phyloP scores from a whole-genome alignment of 2,797 vertebrate genomes.

The Tangara arthus region DNA sequence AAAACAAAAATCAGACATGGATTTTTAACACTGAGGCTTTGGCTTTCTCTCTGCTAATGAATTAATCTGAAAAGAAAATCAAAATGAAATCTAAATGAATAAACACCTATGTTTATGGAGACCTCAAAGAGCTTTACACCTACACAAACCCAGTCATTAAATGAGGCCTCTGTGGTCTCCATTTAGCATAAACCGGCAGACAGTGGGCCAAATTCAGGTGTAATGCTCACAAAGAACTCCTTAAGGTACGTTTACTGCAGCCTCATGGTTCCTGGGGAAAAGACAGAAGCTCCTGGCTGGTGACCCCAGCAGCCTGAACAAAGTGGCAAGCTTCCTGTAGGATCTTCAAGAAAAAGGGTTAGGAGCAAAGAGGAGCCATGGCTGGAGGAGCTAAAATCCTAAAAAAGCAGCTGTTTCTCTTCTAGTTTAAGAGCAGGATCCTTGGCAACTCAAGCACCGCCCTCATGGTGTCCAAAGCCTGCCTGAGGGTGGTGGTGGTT shows the following conservation, averaged over 20 bases:
- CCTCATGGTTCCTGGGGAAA: background rate
- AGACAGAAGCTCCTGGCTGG: background rate
- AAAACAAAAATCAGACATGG: background rate
- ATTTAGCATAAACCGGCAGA: background rate
- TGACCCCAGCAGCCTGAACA: background rate
- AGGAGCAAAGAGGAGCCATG: background rate
- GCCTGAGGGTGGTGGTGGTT: background rate
- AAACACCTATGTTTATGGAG: background rate
- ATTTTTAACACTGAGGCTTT: background rate
- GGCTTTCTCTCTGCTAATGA: background rate
- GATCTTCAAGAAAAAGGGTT: background rate
- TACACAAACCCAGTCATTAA: background rate
- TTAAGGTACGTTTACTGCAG: background rate
- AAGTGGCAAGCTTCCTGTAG: background rate
- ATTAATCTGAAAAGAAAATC: background rate
- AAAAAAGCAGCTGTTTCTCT: background rate
- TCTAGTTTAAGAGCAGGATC: background rate
- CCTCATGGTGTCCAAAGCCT: background rate
- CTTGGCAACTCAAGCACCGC: background rate
- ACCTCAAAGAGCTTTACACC: constrained; percentile 18
- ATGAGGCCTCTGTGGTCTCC: constrained; percentile 12
- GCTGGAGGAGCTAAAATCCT: background rate
- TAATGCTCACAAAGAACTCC: background rate
- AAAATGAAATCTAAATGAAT: constrained; percentile 1
- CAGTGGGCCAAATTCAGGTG: background rate